Evolutionary conservation across 30 jellyfish, hydroid and myxozoan species (phyloP).

Genomic region (Haliclystus octoradiatus): DNA sequence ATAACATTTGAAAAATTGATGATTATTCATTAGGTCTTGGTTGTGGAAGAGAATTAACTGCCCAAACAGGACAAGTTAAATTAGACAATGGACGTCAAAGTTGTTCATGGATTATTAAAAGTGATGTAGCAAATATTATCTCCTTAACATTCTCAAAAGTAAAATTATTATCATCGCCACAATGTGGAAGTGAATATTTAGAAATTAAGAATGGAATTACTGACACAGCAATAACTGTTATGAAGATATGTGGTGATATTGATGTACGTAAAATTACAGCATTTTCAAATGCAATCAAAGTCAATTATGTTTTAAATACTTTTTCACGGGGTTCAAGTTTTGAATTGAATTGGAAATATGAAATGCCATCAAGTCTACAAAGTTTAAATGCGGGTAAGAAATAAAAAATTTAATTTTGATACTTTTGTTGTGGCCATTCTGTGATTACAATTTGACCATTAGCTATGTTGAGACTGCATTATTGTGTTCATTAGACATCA

Average conservation of each 20-base stretch:
- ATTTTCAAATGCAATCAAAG: slow-evolving; percentile 18
- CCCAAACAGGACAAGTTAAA: slow-evolving; percentile 14
- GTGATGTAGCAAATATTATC: slow-evolving; percentile 19
- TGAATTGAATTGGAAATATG: slow-evolving; percentile 38
- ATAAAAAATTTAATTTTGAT: too few species aligned
- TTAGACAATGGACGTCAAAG: slow-evolving; percentile 12
- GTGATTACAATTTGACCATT: too few species aligned
- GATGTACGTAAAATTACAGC: slow-evolving; percentile 19
- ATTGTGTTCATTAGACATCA: too few species aligned
- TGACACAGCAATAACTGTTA: slow-evolving; percentile 31
- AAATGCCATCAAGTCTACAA: not conserved
- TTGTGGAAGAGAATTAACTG: slow-evolving; percentile 35
- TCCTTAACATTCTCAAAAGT: slow-evolving; percentile 32
- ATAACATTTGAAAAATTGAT: too few species aligned
- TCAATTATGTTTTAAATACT: slow-evolving; percentile 30
- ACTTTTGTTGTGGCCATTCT: too few species aligned
- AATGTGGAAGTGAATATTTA: slow-evolving; percentile 20
- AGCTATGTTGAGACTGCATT: too few species aligned
- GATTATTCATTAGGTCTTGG: slow-evolving; percentile 9
- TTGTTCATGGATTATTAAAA: slow-evolving; percentile 39
- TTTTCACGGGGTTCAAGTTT: slow-evolving; percentile 31
- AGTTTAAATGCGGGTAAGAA: not conserved
- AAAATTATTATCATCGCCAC: slow-evolving; percentile 26
- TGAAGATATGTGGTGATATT: slow-evolving; percentile 30
- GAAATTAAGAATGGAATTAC: slow-evolving; percentile 42